phyloP scores from a whole-genome alignment of 1,140 invertebrate genomes.

The Drosophila seguyi region DNA sequence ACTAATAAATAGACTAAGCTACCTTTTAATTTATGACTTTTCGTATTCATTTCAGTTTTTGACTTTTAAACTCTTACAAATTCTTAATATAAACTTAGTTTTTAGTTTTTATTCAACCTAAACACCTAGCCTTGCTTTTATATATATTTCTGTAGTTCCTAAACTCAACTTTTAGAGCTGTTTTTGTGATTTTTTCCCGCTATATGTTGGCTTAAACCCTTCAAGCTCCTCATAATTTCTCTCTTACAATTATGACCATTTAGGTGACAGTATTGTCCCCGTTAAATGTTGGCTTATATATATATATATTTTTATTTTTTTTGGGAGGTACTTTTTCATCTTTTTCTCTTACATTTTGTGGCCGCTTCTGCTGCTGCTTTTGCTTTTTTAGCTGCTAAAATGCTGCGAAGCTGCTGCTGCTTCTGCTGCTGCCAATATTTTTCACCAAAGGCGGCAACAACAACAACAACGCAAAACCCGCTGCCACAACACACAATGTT shows the following conservation, averaged over 20 bases:
- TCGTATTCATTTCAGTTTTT: too few species aligned
- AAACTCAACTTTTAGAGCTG: neutral
- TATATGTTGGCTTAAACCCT: neutral
- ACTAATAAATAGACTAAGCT: too few species aligned
- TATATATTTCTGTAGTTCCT: neutral
- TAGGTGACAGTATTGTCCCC: constrained; percentile 26
- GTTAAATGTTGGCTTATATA: constrained; percentile 15
- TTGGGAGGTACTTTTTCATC: constrained; percentile 38
- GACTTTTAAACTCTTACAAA: too few species aligned
- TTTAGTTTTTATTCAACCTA: too few species aligned
- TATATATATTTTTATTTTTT: constrained; percentile 19
- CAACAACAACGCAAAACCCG: constrained; percentile 55
- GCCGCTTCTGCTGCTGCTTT: constrained; percentile 31
- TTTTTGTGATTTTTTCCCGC: neutral
- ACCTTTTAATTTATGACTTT: too few species aligned
- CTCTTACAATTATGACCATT: constrained; percentile 14
- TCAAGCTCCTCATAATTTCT: neutral
- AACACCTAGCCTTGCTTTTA: too few species aligned
- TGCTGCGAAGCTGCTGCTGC: constrained; percentile 44
- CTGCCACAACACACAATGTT: constrained; percentile 64
- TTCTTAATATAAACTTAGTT: too few species aligned
- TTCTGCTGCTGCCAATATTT: constrained; percentile 82
- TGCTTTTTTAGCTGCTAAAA: constrained; percentile 20
- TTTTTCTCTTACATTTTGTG: constrained; percentile 47
- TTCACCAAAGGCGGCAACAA: constrained; percentile 75